Percentiles rank a stretch among this genome's conserved stretches.
Evolutionary conservation across 2,888 invertebrate species (phyloP).

Genomic region (Neoitamus cyanurus): DNA sequence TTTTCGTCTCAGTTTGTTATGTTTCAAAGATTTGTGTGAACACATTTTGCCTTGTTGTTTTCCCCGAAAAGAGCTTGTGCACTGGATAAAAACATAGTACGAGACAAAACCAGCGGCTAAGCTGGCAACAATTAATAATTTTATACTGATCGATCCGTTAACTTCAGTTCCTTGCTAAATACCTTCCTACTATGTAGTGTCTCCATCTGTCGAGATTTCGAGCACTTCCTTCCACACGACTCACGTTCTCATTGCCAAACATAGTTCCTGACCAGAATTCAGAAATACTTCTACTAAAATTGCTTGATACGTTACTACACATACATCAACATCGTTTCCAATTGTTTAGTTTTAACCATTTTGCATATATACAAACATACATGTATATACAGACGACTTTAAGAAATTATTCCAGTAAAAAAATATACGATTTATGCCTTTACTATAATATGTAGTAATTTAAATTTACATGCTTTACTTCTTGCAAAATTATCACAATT

Average conservation of each 20-base stretch:
- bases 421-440: slow-evolving; percentile 41
- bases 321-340: slow-evolving; percentile 8
- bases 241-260: not conserved
- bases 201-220: not conserved
- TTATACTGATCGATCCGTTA: not conserved
- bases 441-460: slow-evolving; percentile 33
- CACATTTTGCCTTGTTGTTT: not conserved
- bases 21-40: slow-evolving; percentile 6
- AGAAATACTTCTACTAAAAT: not conserved
- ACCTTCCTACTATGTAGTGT: not conserved
- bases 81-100: slow-evolving; percentile 1
- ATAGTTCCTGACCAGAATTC: not conserved
- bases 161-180: not conserved
- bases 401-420: slow-evolving; percentile 44
- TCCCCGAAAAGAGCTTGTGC: not conserved
- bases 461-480: slow-evolving; percentile 37
- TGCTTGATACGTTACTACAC: slow-evolving; percentile 3
- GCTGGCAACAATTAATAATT: not conserved
- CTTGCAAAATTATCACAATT: slow-evolving; percentile 43
- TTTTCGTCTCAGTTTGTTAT: not conserved
- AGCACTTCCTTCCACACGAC: not conserved
- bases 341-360: not conserved
- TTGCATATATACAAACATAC: slow-evolving; percentile 35
- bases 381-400: slow-evolving; percentile 26
- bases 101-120: not conserved